Conservation (phyloP, 2,113 vertebrate genomes). For the Vulpes lagopus region DNA sequence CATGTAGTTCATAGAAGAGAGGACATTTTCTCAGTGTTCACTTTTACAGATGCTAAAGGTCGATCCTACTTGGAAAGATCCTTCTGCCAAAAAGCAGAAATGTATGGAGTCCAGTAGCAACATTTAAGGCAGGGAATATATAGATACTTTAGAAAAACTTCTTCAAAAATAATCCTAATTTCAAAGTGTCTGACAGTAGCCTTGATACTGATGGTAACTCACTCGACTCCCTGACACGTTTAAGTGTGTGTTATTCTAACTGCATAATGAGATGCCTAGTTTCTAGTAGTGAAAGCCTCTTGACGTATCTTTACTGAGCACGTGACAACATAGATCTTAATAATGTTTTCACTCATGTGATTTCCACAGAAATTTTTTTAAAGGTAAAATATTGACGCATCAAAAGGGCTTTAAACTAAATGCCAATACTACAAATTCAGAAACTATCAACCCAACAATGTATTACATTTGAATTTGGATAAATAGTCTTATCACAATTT, state of each 20-base stretch:
- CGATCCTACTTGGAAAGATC: slow-evolving; percentile 66
- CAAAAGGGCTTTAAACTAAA: neutral
- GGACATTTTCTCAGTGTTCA: slow-evolving; percentile 71
- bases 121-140: neutral
- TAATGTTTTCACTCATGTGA: slow-evolving; percentile 36
- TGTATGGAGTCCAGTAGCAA: neutral
- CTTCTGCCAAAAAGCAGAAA: slow-evolving; percentile 62
- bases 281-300: neutral
- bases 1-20: slow-evolving; percentile 75
- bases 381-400: slow-evolving; percentile 20
- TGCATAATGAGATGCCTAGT: neutral
- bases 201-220: neutral
- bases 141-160: neutral
- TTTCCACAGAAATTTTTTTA: neutral
- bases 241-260: neutral
- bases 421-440: neutral
- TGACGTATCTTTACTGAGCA: slow-evolving; percentile 41
- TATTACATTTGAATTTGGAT: neutral
- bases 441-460: neutral
- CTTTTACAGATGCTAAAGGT: slow-evolving; percentile 73
- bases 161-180: neutral
- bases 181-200: slow-evolving; percentile 24
- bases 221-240: neutral
- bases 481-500: neutral
- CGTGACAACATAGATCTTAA: neutral